Evolutionary conservation across 2,888 invertebrate species (phyloP), one percentile per base, ranked within the genome.

Genomic region (Aleiodes leptofemur): DNA sequence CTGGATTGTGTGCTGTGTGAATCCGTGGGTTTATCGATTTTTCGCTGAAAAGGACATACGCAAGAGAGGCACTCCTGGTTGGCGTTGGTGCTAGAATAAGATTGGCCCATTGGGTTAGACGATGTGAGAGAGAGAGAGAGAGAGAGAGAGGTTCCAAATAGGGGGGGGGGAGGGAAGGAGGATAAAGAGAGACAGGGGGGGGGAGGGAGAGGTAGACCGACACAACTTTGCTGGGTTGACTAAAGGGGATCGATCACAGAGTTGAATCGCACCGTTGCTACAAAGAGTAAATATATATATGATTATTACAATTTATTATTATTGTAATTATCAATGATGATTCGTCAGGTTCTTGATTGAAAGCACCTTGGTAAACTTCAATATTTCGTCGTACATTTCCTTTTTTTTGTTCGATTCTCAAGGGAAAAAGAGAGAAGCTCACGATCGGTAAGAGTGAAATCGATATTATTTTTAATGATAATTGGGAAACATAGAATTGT

Each of bases 1-100:
- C 66, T 57, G 51, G 69, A 50, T 72, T 68, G 71, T 76, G 73
- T 70, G 23, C 23, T 23, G 23, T 57, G 78, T 66, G 70, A 64
- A 83, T 76, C 76, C 75, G 76, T 72, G 76, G 69, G 71, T 71
- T 77, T 74, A 73, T 76, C 76, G 76, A 72, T 72, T 76, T 76
- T 75, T 75, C 75, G 57, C 71, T 73, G 76, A 68, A 64, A 72
- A 72, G 57, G 69, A 76, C 72, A 61, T 57, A 76, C 68, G 75
- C 71, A 72, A 38, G 61, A 61, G 72, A 71, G 72, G 69, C 53
- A 66, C 72, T 53, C 55, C 55, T 69, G 55, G 69, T 53, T 56
- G 73, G 56, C 56, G 75, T 57, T 71, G 71, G 56, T 71, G 71
- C 68, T 68, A 66, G 75, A 75, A 75, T 75, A 75, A 75, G 75